phyloP scores from a whole-genome alignment of 2,888 invertebrate genomes.

The Perizoma flavofasciatum region DNA sequence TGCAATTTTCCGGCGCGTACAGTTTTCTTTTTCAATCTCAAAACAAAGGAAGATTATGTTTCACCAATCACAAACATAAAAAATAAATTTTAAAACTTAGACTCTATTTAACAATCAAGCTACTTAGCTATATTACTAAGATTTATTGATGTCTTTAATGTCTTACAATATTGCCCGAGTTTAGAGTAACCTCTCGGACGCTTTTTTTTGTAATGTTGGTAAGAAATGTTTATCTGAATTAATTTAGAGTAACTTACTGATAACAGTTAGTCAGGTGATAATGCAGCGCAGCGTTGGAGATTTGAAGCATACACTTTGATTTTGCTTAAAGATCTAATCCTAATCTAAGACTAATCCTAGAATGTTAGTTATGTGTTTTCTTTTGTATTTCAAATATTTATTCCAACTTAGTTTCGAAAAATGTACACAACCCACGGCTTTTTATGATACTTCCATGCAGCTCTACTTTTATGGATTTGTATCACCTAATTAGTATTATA shows the following conservation, averaged over 20 bases:
- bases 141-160: too few relatives aligned
- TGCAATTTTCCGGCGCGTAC: slow-evolving; percentile 9
- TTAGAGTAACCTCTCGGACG: too few relatives aligned
- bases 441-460: background rate
- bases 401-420: background rate
- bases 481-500: background rate
- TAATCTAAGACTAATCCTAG: too few relatives aligned
- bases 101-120: too few relatives aligned
- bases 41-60: too few relatives aligned
- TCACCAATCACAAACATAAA: too few relatives aligned
- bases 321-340: too few relatives aligned
- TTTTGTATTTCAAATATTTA: background rate
- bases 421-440: background rate
- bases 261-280: background rate
- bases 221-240: background rate
- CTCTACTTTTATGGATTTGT: background rate
- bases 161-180: too few relatives aligned
- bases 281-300: background rate
- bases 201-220: too few relatives aligned
- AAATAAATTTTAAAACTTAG: too few relatives aligned
- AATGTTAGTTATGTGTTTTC: background rate
- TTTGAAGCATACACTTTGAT: background rate
- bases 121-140: too few relatives aligned
- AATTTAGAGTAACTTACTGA: background rate
- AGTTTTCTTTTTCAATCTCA: background rate